phyloP scores from a whole-genome alignment of 2,888 invertebrate species.

The Andrena flavipes region DNA sequence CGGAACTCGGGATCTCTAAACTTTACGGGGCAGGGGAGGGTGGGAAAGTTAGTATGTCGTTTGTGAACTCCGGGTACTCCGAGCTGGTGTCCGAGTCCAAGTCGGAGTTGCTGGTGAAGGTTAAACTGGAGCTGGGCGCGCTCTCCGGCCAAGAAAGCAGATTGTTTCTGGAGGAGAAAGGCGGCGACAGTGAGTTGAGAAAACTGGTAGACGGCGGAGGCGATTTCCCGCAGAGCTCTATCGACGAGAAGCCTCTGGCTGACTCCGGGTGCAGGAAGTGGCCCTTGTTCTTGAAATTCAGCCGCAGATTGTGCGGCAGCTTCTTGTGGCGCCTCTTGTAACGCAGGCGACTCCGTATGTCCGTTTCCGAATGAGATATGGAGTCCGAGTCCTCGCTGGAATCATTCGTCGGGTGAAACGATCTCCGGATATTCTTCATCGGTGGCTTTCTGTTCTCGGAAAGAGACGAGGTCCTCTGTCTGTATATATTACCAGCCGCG shows the following conservation, averaged over 20 bases:
- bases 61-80: constrained; percentile 84
- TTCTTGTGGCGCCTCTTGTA: constrained; percentile 80
- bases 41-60: constrained; percentile 82
- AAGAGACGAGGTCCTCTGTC: constrained; percentile 81
- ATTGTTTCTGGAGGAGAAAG: constrained; percentile 82
- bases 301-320: constrained; percentile 82
- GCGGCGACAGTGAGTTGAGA: constrained; percentile 86
- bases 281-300: constrained; percentile 84
- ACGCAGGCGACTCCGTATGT: constrained; percentile 84
- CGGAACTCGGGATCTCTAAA: neutral
- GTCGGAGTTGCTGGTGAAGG: constrained; percentile 84
- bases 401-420: constrained; percentile 81
- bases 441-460: constrained; percentile 80
- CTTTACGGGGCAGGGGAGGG: constrained; percentile 82
- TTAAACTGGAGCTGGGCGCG: constrained; percentile 83
- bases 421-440: constrained; percentile 78
- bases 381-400: constrained; percentile 84
- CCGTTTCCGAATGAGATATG: constrained; percentile 87
- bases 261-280: constrained; percentile 80
- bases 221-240: constrained; percentile 83
- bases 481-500: constrained; percentile 70
- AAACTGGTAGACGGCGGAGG: constrained; percentile 87
- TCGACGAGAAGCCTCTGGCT: constrained; percentile 77
- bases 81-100: constrained; percentile 83
- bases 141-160: constrained; percentile 83